Evolutionary conservation across 2,797 vertebrate genomes (phyloP).

Genomic region (Sarcoramphus papa): DNA sequence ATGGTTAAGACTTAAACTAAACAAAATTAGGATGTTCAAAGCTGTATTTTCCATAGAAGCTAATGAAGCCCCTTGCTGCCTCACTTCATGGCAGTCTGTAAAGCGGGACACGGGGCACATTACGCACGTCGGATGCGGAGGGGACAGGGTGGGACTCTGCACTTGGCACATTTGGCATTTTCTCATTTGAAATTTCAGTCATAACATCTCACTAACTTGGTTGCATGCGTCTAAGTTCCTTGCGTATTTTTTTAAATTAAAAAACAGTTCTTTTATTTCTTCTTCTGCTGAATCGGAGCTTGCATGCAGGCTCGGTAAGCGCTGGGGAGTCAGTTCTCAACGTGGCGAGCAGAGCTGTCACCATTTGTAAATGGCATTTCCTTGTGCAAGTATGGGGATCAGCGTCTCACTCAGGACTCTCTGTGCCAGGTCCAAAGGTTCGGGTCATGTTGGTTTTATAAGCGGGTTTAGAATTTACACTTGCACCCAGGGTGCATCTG

Average conservation of each 20-base stretch:
- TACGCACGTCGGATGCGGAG: rapidly evolving
- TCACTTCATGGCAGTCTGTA: neutral
- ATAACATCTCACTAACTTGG: neutral
- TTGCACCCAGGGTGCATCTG: neutral
- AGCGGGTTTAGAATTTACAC: neutral
- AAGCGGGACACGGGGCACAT: neutral
- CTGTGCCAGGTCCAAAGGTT: rapidly evolving
- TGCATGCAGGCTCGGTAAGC: neutral
- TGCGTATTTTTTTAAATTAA: neutral
- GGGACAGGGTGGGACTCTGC: neutral
- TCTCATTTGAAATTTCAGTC: neutral
- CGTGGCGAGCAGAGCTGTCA: neutral
- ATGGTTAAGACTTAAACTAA: neutral
- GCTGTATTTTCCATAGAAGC: neutral
- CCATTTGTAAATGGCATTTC: neutral
- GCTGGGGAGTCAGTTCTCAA: neutral
- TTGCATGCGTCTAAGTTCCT: neutral
- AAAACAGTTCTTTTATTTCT: neutral
- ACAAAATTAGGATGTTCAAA: neutral
- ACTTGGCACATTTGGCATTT: neutral
- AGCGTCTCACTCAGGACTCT: neutral
- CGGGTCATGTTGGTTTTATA: neutral
- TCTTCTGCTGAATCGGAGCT: neutral
- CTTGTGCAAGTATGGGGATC: neutral
- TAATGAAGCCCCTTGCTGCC: neutral